Evolutionary conservation across 2,113 vertebrate genomes (phyloP).

Genomic region (Dascyllus trimaculatus): DNA sequence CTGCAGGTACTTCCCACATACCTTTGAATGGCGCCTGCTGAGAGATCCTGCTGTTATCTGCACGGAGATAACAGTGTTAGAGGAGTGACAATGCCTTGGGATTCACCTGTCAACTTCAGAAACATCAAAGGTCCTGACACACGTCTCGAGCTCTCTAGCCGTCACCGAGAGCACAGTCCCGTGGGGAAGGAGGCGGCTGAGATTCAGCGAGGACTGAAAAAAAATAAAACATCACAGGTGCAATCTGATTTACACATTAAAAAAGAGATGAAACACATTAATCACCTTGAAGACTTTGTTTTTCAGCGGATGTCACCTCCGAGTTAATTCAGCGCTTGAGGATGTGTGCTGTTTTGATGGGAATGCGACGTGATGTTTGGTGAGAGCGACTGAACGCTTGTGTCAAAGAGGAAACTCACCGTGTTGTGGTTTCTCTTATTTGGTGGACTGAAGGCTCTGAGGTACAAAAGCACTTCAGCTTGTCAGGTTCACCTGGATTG

Average conservation of each 20-base stretch:
- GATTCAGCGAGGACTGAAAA: conserved; percentile 16
- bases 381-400: not conserved
- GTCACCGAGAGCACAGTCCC: conserved; percentile 26
- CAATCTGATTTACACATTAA: conserved; percentile 9
- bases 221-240: conserved; percentile 24
- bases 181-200: conserved; percentile 10
- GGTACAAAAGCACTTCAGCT: conserved; percentile 33
- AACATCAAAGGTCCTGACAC: conserved; percentile 59
- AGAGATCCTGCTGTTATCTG: conserved; percentile 65
- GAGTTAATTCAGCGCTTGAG: not conserved
- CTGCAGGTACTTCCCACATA: conserved; percentile 47
- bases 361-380: conserved; percentile 1
- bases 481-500: conserved; percentile 46
- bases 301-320: not conserved
- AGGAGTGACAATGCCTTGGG: conserved; percentile 58
- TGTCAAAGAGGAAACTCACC: not conserved
- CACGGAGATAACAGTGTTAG: conserved; percentile 48
- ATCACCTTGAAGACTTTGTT: not conserved
- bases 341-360: not conserved
- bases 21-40: conserved; percentile 70
- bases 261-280: conserved; percentile 15
- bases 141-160: conserved; percentile 21
- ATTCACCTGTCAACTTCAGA: conserved; percentile 62
- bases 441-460: conserved; percentile 14
- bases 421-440: not conserved